Evolutionary conservation across 2,113 vertebrate genomes (phyloP).

Genomic region (Xerus inauris): DNA sequence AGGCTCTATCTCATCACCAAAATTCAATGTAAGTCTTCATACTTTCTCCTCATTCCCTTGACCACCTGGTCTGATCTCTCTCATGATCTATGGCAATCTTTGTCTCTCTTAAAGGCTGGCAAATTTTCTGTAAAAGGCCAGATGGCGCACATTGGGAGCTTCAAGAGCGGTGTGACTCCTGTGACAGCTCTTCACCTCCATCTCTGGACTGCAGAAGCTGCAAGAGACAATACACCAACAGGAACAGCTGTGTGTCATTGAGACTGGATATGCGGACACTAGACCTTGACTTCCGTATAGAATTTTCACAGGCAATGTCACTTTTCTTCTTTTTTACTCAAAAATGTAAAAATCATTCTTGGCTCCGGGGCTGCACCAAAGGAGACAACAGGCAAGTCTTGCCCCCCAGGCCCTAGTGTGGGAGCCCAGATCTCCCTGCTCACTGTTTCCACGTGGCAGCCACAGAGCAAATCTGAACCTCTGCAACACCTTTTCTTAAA

Average conservation of each 20-base stretch:
- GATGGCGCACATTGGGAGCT: background rate
- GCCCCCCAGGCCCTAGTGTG: rapidly evolving
- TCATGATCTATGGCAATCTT: background rate
- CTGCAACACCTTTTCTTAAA: background rate
- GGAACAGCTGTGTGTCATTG: background rate
- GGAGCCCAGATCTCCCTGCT: background rate
- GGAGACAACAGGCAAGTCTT: background rate
- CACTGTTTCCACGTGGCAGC: background rate
- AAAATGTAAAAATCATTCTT: background rate
- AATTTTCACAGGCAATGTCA: background rate
- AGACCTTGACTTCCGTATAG: background rate
- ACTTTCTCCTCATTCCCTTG: background rate
- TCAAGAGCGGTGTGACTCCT: background rate
- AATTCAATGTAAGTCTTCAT: background rate
- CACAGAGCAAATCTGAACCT: background rate
- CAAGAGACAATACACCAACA: background rate
- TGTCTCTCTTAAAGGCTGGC: background rate
- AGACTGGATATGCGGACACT: background rate
- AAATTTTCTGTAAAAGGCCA: background rate
- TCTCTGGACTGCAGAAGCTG: background rate
- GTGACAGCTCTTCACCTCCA: background rate
- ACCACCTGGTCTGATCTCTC: background rate
- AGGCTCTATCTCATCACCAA: background rate
- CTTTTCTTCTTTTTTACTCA: background rate
- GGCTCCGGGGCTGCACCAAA: background rate